These are phyloP conservation scores for Excalfactoria chinensis DNA, from an alignment of 2,113 vertebrate species.

Conservation along the genomic window DNA sequence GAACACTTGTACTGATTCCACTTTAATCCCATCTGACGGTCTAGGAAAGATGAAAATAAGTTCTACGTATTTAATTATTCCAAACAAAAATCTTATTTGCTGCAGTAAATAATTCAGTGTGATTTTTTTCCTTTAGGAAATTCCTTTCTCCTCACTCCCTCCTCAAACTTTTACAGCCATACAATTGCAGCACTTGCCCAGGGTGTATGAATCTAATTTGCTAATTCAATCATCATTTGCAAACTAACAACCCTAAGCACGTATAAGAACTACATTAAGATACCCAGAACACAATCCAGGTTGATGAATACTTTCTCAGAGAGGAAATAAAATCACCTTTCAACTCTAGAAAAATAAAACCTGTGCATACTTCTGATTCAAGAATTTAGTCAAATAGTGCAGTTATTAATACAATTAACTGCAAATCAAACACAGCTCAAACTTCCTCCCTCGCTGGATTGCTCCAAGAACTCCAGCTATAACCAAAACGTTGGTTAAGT, in stretches of 20 bases:
- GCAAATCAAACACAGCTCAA: background rate
- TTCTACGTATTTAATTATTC: background rate
- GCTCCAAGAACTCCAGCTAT: background rate
- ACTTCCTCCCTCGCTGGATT: background rate
- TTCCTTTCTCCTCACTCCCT: background rate
- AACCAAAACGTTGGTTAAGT: background rate
- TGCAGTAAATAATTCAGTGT: background rate
- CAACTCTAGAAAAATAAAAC: background rate
- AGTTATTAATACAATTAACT: background rate
- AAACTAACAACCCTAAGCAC: constrained; percentile 24
- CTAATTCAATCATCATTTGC: constrained; percentile 53
- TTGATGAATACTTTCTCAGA: background rate
- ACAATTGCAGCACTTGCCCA: background rate
- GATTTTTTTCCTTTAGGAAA: background rate
- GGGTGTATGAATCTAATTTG: constrained; percentile 37
- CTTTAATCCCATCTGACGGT: background rate
- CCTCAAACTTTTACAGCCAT: background rate
- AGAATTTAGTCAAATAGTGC: background rate
- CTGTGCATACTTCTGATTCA: background rate
- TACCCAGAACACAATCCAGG: background rate
- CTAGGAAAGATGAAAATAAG: background rate
- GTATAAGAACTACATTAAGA: background rate
- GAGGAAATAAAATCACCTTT: constrained; percentile 23
- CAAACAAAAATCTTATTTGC: background rate
- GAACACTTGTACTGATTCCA: background rate